phyloP scores from a whole-genome alignment of 23 tunicate species.

The Phallusia fumigata region DNA sequence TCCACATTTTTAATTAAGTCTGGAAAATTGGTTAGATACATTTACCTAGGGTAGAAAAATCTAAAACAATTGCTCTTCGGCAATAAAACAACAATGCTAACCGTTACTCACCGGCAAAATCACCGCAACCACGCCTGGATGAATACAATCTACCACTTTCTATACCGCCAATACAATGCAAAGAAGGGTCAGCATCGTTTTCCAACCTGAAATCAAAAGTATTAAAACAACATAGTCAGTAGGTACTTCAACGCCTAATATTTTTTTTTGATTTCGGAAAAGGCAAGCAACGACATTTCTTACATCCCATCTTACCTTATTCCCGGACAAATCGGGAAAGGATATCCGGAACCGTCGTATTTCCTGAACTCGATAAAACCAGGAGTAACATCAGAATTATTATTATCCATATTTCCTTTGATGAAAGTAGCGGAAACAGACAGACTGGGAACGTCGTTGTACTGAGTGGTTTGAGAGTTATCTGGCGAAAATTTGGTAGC shows the following conservation, averaged over 20 bases:
- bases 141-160: neutral
- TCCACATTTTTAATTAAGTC: too few relatives aligned
- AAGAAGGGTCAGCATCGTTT: neutral
- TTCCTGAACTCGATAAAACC: neutral
- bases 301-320: neutral
- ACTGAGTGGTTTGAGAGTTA: too few relatives aligned
- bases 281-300: too few relatives aligned
- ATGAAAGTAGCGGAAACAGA: neutral
- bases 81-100: too few relatives aligned
- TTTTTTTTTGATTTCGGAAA: too few relatives aligned
- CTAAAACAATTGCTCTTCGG: too few relatives aligned
- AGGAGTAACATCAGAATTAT: neutral
- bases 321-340: neutral
- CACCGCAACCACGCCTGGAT: neutral
- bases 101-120: neutral
- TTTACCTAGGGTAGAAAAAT: too few relatives aligned
- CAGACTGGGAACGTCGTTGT: neutral
- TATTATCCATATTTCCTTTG: neutral
- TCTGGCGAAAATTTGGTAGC: too few relatives aligned
- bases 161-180: neutral
- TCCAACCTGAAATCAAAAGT: neutral
- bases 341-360: neutral
- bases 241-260: too few relatives aligned
- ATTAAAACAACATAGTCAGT: too few relatives aligned
- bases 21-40: too few relatives aligned